Conservation (phyloP, 2,797 vertebrate genomes). For the Eulemur mongoz region DNA sequence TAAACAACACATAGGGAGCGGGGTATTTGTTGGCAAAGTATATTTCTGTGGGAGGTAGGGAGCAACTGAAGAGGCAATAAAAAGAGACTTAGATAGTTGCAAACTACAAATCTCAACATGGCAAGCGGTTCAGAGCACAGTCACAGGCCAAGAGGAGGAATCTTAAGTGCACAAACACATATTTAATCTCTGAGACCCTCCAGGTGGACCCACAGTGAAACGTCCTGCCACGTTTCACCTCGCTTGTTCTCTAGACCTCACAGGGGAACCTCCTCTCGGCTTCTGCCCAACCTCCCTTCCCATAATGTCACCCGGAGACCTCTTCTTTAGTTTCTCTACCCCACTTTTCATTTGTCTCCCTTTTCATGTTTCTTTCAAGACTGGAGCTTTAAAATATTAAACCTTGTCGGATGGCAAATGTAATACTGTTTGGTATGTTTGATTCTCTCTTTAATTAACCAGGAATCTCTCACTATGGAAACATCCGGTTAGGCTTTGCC, state of each 20-base stretch:
- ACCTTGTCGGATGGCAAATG: not conserved
- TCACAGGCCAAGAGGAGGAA: conserved; percentile 36
- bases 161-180: not conserved
- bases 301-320: not conserved
- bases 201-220: not conserved
- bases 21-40: conserved; percentile 46
- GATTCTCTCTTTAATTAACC: not conserved
- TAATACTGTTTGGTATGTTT: not conserved
- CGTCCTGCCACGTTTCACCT: not conserved
- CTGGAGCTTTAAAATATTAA: not conserved
- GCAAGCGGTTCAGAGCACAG: conserved; percentile 51
- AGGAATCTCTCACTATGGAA: not conserved
- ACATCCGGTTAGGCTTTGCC: not conserved
- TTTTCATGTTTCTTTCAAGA: not conserved
- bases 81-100: conserved; percentile 66
- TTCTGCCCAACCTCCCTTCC: not conserved
- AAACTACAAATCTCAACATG: conserved; percentile 67
- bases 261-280: not conserved
- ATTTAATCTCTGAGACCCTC: conserved; percentile 3
- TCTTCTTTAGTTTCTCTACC: not conserved
- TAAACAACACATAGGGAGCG: conserved; percentile 30
- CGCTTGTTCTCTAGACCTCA: not conserved
- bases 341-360: not conserved
- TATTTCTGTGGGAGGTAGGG: conserved; percentile 61
- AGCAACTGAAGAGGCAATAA: conserved; percentile 65